phyloP scores from a whole-genome alignment of 2,113 vertebrate genomes.

The Coturnix japonica region DNA sequence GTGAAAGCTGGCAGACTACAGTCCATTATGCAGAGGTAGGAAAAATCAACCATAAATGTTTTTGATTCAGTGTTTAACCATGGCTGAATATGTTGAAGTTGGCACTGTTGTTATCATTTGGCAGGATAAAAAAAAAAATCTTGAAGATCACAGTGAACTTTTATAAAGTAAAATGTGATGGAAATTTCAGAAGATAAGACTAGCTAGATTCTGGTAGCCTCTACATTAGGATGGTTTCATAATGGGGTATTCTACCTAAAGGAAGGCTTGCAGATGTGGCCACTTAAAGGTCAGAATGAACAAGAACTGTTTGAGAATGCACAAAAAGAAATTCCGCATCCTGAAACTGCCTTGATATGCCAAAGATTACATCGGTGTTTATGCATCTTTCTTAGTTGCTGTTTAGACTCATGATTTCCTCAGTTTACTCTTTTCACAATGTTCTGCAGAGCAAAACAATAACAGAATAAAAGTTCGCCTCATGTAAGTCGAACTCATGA shows the following conservation, averaged over 20 bases:
- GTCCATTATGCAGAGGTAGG: not conserved
- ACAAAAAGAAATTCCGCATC: not conserved
- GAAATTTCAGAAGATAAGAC: not conserved
- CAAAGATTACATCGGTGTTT: not conserved
- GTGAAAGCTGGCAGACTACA: not conserved
- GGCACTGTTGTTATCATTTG: not conserved
- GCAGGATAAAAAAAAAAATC: not conserved
- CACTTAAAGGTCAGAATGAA: not conserved
- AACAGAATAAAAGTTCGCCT: not conserved
- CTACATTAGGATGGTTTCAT: not conserved
- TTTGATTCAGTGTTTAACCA: not conserved
- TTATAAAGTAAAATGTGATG: not conserved
- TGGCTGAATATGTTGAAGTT: not conserved
- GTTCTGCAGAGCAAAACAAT: not conserved
- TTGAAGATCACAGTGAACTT: rapidly evolving
- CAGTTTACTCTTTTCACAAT: not conserved
- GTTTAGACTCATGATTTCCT: not conserved
- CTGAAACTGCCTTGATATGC: not conserved
- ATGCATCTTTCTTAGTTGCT: not conserved
- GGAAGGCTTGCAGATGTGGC: not conserved
- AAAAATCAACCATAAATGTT: not conserved
- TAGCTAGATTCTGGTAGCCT: not conserved
- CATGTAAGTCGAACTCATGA: too few relatives aligned
- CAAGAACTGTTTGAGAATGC: not conserved
- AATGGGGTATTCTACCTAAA: not conserved